phyloP scores from a whole-genome alignment of 2,888 invertebrate species.

The Cosmorhoe ocellata region DNA sequence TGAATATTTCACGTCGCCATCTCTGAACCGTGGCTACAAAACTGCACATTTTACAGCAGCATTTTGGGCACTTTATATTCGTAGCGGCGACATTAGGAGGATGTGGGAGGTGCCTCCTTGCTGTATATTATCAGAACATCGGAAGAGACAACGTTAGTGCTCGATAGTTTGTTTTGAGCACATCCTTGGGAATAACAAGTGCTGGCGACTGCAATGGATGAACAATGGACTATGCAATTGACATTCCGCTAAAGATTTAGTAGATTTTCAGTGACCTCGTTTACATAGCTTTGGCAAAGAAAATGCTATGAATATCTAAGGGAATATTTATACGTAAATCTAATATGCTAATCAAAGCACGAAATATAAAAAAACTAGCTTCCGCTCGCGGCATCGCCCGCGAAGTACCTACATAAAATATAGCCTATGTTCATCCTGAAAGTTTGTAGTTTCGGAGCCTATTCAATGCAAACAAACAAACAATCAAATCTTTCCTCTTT shows the following conservation, averaged over 20 bases:
- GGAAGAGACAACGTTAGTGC: conserved; percentile 30
- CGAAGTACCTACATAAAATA: too few relatives aligned
- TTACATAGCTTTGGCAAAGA: too few relatives aligned
- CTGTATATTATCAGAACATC: conserved; percentile 34
- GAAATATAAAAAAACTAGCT: too few relatives aligned
- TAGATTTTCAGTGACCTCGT: too few relatives aligned
- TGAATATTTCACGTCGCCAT: conserved; percentile 26
- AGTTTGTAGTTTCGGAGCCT: too few relatives aligned
- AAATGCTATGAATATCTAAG: too few relatives aligned
- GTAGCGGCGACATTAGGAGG: conserved; percentile 34
- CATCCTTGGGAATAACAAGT: conserved; percentile 16
- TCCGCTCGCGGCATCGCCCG: too few relatives aligned
- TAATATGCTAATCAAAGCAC: too few relatives aligned
- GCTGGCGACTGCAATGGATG: neutral
- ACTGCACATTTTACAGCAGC: conserved; percentile 33
- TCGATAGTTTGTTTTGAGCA: conserved; percentile 27
- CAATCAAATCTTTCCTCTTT: too few relatives aligned
- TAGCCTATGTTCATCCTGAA: too few relatives aligned
- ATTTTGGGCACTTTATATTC: conserved; percentile 36
- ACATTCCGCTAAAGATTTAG: neutral
- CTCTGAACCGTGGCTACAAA: conserved; percentile 17
- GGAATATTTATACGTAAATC: too few relatives aligned
- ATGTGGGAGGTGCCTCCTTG: conserved; percentile 27
- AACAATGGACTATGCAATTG: conserved; percentile 12
- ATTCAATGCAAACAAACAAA: too few relatives aligned